Conservation (phyloP, 2,888 invertebrate genomes). For the Ceratothoa steindachneri region DNA sequence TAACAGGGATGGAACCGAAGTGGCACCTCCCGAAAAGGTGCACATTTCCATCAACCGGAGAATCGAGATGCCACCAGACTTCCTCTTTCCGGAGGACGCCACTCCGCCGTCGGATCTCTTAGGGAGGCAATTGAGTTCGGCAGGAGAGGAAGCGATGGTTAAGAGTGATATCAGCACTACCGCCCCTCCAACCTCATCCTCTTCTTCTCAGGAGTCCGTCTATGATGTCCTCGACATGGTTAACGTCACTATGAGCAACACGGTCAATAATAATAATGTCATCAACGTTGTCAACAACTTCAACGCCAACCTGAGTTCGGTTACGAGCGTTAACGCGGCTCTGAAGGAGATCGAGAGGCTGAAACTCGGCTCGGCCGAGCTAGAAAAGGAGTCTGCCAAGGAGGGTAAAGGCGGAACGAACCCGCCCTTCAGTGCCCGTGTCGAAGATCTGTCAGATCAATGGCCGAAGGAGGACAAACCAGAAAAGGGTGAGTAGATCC, state of each 20-base stretch:
- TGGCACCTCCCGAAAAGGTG: slow-evolving; percentile 55
- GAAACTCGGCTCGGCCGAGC: not conserved
- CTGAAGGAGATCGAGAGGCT: not conserved
- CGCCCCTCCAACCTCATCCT: not conserved
- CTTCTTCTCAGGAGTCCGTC: slow-evolving; percentile 9
- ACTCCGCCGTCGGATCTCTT: slow-evolving; percentile 49
- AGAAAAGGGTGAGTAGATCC: not conserved
- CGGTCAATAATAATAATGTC: slow-evolving; percentile 33
- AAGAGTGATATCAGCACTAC: too few relatives aligned
- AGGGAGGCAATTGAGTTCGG: slow-evolving; percentile 20
- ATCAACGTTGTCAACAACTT: slow-evolving; percentile 10
- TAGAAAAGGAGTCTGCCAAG: not conserved
- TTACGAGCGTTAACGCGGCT: not conserved
- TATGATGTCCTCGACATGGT: slow-evolving; percentile 21
- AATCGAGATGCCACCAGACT: slow-evolving; percentile 78
- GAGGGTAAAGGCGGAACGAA: not conserved
- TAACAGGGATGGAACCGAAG: slow-evolving; percentile 16
- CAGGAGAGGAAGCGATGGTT: too few relatives aligned
- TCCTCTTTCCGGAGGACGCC: slow-evolving; percentile 63
- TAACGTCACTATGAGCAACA: slow-evolving; percentile 29
- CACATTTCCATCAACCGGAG: slow-evolving; percentile 67
- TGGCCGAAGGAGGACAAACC: not conserved
- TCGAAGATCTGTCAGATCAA: not conserved
- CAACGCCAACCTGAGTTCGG: too few relatives aligned
- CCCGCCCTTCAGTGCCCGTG: not conserved